These are phyloP conservation scores for Leucophenga montana DNA, from an alignment of 2,888 invertebrate genomes.

Conservation along the genomic window DNA sequence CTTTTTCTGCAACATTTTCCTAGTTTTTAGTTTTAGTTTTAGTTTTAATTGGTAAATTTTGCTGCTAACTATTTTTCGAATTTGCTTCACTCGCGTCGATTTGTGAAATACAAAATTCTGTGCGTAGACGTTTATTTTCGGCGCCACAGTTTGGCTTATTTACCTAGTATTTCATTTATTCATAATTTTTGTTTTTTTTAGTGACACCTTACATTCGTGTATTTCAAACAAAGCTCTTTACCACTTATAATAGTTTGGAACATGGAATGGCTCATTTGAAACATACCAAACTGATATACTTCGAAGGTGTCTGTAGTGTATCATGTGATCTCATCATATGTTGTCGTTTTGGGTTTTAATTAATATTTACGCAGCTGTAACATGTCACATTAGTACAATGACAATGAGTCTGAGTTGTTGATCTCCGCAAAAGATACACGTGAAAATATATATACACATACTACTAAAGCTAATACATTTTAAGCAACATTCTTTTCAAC, in stretches of 20 bases:
- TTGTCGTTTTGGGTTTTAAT: not conserved
- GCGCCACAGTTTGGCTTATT: no score
- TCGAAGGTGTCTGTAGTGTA: not conserved
- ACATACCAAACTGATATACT: not conserved
- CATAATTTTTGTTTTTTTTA: not conserved
- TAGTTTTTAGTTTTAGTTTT: slow-evolving; percentile 1
- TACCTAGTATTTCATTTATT: no score
- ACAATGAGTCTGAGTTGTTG: no score
- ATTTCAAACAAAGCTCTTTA: not conserved
- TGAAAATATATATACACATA: no score
- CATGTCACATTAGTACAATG: no score
- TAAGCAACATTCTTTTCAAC: no score
- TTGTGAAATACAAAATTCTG: not conserved
- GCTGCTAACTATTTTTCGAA: not conserved
- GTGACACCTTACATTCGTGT: not conserved
- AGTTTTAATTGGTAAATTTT: not conserved
- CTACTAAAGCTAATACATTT: no score
- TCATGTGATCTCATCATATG: not conserved
- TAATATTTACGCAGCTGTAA: slow-evolving; percentile 10
- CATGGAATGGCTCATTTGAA: not conserved
- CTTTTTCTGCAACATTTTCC: not conserved
- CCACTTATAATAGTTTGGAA: not conserved
- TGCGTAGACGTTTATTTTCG: no score
- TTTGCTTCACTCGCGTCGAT: not conserved
- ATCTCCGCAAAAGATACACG: no score